Conservation (phyloP, 2,797 vertebrate species). For the Siniperca scherzeri region DNA sequence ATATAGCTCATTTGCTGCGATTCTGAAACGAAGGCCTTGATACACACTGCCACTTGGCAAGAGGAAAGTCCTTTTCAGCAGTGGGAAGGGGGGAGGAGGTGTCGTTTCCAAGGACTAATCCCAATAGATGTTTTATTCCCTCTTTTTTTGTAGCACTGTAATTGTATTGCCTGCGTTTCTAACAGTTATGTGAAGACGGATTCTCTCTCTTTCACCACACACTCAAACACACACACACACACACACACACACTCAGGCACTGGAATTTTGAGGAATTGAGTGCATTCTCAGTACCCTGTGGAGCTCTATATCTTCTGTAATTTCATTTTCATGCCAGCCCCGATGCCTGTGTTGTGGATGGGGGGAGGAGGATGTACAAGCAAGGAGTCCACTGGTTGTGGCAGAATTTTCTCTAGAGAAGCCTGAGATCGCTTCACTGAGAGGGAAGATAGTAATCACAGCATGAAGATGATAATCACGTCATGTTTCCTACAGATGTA, state of each 20-base stretch:
- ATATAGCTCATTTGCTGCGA: conserved; percentile 81
- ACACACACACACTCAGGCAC: conserved; percentile 12
- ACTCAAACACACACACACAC: conserved; percentile 26
- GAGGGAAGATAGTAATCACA: conserved; percentile 66
- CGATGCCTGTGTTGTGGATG: conserved; percentile 54
- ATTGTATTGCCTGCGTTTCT: conserved; percentile 42
- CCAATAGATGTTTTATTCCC: conserved; percentile 64
- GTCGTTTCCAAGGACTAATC: conserved; percentile 70
- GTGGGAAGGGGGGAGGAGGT: conserved; percentile 48
- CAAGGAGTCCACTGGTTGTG: conserved; percentile 37
- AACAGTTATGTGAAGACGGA: conserved; percentile 42
- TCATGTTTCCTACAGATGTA: conserved; percentile 44
- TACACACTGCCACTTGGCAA: conserved; percentile 79
- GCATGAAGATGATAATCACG: conserved; percentile 60
- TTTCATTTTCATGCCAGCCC: conserved; percentile 77
- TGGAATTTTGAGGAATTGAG: conserved; percentile 58
- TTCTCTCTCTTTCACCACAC: conserved; percentile 33
- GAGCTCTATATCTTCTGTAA: conserved; percentile 72
- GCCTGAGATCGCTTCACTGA: conserved; percentile 45
- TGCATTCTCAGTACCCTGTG: conserved; percentile 55
- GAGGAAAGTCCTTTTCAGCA: conserved; percentile 78
- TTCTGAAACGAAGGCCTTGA: conserved; percentile 77
- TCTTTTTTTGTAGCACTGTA: conserved; percentile 42
- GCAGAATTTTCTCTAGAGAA: conserved; percentile 50
- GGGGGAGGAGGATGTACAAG: conserved; percentile 39